Conservation (phyloP, 2,113 vertebrate species). For the Colinus virginianus region DNA sequence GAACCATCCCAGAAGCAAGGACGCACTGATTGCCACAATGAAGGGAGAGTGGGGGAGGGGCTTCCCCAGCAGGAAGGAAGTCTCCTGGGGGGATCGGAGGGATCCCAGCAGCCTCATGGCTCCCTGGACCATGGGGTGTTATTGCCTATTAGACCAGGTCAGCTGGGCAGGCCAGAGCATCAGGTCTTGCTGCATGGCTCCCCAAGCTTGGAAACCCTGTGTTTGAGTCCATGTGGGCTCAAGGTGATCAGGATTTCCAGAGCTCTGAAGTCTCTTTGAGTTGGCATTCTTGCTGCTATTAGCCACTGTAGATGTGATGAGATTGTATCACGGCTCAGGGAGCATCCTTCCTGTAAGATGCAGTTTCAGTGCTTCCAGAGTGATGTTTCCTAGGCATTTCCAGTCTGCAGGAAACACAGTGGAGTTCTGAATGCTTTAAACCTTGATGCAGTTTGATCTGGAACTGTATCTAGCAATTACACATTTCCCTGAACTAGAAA, state of each 20-base stretch:
- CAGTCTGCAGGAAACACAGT: neutral
- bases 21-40: neutral
- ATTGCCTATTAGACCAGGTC: conserved; percentile 4
- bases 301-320: neutral
- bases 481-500: neutral
- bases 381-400: neutral
- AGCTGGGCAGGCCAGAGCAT: neutral
- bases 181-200: neutral
- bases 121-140: neutral
- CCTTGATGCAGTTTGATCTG: neutral
- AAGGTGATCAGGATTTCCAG: neutral
- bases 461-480: neutral
- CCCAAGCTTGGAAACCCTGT: neutral
- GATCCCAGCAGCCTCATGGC: neutral
- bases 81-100: neutral
- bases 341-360: neutral
- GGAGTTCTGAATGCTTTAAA: neutral
- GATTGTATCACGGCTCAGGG: neutral
- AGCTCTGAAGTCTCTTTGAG: neutral
- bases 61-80: neutral
- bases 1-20: neutral
- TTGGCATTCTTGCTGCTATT: neutral
- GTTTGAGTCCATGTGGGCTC: neutral
- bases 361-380: neutral
- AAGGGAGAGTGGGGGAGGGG: neutral